Evolutionary conservation across 2,888 invertebrate species (phyloP), one percentile per base, ranked within the genome.

Genomic region (Macaria liturata): DNA sequence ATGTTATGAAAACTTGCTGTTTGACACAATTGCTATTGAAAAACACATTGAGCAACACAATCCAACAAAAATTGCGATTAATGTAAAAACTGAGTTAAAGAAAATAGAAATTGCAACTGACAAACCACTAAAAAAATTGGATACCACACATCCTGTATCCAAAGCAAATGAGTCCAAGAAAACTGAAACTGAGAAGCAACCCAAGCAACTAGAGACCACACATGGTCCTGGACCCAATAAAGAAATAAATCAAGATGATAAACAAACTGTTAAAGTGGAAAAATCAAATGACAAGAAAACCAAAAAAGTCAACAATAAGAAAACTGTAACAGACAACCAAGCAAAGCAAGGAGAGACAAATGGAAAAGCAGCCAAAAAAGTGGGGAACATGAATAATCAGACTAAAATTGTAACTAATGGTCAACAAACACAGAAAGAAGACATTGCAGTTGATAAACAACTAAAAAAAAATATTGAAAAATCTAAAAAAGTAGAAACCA

Each of bases 1-100:
- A 3, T 59, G 59, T 30, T 20, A 40, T 3, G n/a, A 30, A 30
- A 6, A 47, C 32, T 4, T 59, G 4, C 3, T 20, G 45, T 59
- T 59, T 9, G 8, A 54, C 4, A 6, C 4, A 2, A 1, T 4
- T 4, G 6, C 44, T 40, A 47, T 59, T n/a, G 47, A 54, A 39
- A 5, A 30, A n/a, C 59, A 59, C 32, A 40, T 54, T 4, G 7
- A 40, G n/a, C 40, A n/a, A 31, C 39, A 51, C 6, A 20, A n/a
- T 1, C 4, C 34, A 37, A 37, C 4, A 3, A 39, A 3, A 32
- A 32, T 3, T 8, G 31, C 6, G 3, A 48, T 8, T 45, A 31
- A 1, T 44, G 20, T 34, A 46, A 9, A 32, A 30, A 49, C 9
- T 3, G 6, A 40, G 8, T 1, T 30, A 51, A 45, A 45, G 30